Evolutionary conservation across 2,113 vertebrate genomes (phyloP).

Genomic region (Alligator mississippiensis): DNA sequence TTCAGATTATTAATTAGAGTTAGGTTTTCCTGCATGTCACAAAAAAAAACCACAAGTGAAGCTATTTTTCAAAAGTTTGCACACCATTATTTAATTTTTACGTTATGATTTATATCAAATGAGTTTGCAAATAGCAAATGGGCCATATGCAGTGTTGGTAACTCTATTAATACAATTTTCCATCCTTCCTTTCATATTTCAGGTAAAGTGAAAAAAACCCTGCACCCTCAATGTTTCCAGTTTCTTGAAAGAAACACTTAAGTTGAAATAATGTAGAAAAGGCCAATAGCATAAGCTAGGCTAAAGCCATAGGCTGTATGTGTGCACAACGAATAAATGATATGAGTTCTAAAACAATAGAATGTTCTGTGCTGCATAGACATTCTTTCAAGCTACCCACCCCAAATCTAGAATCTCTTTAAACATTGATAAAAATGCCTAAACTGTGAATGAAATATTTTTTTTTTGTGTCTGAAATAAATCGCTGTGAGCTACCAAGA

Average conservation of each 20-base stretch:
- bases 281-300: neutral
- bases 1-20: constrained; percentile 19
- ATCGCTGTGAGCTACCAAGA: constrained; percentile 52
- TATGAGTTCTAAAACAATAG: constrained; percentile 30
- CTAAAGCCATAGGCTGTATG: neutral
- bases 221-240: neutral
- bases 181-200: neutral
- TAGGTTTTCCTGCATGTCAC: constrained; percentile 30
- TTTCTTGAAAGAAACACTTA: neutral
- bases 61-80: constrained; percentile 14
- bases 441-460: constrained; percentile 40
- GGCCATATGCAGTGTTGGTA: neutral
- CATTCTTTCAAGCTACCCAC: constrained; percentile 15
- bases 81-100: neutral
- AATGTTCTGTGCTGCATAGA: constrained; percentile 45
- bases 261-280: neutral
- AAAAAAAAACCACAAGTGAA: constrained; percentile 27
- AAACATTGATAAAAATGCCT: constrained; percentile 56
- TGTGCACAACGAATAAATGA: constrained; percentile 39
- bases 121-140: no score
- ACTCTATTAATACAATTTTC: neutral
- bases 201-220: neutral
- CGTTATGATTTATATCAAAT: no score
- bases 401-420: constrained; percentile 38
- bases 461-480: constrained; percentile 28